Evolutionary conservation across 1,140 invertebrate species (phyloP), one percentile per base, ranked within the genome.

Genomic region (Popillia japonica): DNA sequence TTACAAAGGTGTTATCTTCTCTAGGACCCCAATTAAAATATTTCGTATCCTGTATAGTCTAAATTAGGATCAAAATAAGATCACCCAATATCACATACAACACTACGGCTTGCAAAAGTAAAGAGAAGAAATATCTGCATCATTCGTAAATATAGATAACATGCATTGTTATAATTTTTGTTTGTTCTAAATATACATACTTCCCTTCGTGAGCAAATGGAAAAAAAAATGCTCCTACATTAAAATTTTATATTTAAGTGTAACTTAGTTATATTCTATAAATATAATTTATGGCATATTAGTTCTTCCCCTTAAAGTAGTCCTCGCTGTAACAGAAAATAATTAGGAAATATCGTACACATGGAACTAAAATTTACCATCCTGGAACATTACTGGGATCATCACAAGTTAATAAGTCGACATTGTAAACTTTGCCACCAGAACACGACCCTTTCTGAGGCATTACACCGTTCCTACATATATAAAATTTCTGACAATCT

Each of bases 401-500:
- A 83, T 95, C 94, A 83, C 95, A 96, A 85, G 91, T 93, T 83
- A 95, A 93, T 11, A 89, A 93, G 8, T 92, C 92, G 77, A 95
- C 94, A 82, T 95, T 95, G 88, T 96, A 96, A 40, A 96, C 95
- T 10, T 90, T 92, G 40, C 93, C 94, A 3, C 89, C 87, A 3
- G 92, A 90, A 84, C 95, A 96, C 80, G 92, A 92, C 7, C 93
- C 93, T 79, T 93, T 91, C 84, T 95, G 92, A 0, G 94, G 94
- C 78, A 91, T 90, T 2, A 94, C 89, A 3, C 93, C 94, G 81
- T 95, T 94, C 59, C 93, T 88, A 86, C 94, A 96, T 79, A 96
- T 95, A 87, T 95, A 96, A 87, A 95, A 95, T 83, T 94, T 95
- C 80, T 93, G 92, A 84, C 95, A 96, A 85, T 96, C 94, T 42